A percentile compares a stretch with the other conserved stretches of the same genome.
Conservation (phyloP, 1,140 invertebrate genomes). For the Apis laboriosa region DNA sequence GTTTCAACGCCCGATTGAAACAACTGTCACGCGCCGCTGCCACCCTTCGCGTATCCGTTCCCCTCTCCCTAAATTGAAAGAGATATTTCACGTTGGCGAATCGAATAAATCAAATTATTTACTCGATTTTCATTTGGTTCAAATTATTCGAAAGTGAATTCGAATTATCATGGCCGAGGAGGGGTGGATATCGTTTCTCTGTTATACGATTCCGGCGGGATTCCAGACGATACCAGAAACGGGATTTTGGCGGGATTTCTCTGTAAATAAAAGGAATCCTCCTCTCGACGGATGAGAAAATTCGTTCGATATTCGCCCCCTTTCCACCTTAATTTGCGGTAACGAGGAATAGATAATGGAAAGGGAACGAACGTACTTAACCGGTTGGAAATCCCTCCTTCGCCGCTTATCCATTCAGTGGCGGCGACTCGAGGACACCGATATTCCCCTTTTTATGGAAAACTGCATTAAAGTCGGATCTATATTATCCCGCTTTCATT, state of each 20-base stretch:
- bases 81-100: too few species aligned
- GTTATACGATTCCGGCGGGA: too few species aligned
- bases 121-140: too few species aligned
- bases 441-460: neutral
- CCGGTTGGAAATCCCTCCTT: slow-evolving; percentile 1
- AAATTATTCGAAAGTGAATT: too few species aligned
- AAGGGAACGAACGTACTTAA: slow-evolving; percentile 34
- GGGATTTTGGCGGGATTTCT: too few species aligned
- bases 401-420: neutral
- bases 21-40: neutral
- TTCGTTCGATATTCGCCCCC: slow-evolving; percentile 25
- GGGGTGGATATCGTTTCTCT: too few species aligned
- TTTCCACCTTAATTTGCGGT: slow-evolving; percentile 38
- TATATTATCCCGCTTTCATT: neutral
- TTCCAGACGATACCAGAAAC: too few species aligned
- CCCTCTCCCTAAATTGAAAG: too few species aligned
- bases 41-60: too few species aligned
- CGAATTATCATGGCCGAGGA: too few species aligned
- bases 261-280: neutral
- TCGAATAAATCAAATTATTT: too few species aligned
- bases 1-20: neutral
- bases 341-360: slow-evolving; percentile 54
- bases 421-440: neutral
- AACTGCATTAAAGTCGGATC: slow-evolving; percentile 7
- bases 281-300: too few species aligned